Evolutionary conservation across 2,888 invertebrate genomes (phyloP).

Genomic region (Cantharis rustica): DNA sequence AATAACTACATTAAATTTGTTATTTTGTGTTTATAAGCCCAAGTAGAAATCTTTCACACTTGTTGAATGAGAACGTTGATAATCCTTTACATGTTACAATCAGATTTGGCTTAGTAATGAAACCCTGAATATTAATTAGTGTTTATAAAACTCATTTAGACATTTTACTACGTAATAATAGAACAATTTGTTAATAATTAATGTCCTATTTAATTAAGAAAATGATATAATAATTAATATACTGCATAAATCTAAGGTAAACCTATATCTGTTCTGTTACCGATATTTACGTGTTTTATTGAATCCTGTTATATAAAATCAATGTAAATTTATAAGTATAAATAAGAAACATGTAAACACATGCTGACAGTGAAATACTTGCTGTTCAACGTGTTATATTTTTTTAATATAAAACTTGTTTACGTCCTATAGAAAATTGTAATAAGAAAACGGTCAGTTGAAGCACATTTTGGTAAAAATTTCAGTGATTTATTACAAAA

Average conservation of each 20-base stretch:
- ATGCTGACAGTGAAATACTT: not conserved
- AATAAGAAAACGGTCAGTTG: not conserved
- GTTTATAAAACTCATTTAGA: constrained; percentile 1
- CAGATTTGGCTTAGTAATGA: constrained; percentile 2
- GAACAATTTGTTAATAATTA: not conserved
- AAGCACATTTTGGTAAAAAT: not conserved
- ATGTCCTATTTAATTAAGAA: not conserved
- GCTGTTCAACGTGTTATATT: not conserved
- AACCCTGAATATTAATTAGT: constrained; percentile 3
- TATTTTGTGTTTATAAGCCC: not conserved
- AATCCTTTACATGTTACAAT: constrained; percentile 4
- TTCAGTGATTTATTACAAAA: not conserved
- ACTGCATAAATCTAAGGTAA: not conserved
- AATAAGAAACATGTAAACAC: not conserved
- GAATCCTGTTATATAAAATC: not conserved
- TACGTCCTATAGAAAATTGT: not conserved
- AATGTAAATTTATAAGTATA: not conserved
- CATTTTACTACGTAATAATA: not conserved
- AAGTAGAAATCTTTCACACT: not conserved
- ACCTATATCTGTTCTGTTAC: not conserved
- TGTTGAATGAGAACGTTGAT: constrained; percentile 1
- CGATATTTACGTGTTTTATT: not conserved
- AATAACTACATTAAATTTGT: not conserved
- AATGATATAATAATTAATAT: not conserved
- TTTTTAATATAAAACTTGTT: not conserved